These are phyloP conservation scores for Myotis pilosus DNA, from an alignment of 2,797 vertebrate species.

Conservation along the genomic window DNA sequence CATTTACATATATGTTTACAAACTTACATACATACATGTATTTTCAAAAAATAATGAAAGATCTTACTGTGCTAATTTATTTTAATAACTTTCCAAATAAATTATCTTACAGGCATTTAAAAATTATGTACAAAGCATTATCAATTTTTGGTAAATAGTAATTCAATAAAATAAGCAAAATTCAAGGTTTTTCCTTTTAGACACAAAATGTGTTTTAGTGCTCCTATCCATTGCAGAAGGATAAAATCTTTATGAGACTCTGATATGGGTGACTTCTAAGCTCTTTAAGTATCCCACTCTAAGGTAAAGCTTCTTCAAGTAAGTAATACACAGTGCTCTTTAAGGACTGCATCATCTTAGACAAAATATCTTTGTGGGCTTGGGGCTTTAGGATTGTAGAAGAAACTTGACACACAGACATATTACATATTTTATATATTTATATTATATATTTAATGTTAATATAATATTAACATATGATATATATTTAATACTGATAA, in stretches of 20 bases:
- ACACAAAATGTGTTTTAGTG: not conserved
- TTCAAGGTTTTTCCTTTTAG: not conserved
- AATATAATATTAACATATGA: not conserved
- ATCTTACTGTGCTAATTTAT: not conserved
- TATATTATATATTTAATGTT: not conserved
- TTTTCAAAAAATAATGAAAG: not conserved
- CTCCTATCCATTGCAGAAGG: not conserved
- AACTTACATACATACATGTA: not conserved
- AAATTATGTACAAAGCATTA: not conserved
- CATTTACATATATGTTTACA: not conserved
- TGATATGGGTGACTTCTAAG: not conserved
- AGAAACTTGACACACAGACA: not conserved
- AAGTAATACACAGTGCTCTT: not conserved
- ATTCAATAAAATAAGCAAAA: not conserved
- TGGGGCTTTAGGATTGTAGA: not conserved
- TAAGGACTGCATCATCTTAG: not conserved
- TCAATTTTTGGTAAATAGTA: not conserved
- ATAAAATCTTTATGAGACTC: not conserved
- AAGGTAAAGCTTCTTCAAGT: not conserved
- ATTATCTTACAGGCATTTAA: not conserved
- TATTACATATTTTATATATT: not conserved
- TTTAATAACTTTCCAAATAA: slow-evolving; percentile 31
- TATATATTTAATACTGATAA: not conserved
- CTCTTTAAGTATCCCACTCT: not conserved
- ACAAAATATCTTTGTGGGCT: not conserved